Conservation (phyloP, 2,888 invertebrate species). For the Apantesis nais region DNA sequence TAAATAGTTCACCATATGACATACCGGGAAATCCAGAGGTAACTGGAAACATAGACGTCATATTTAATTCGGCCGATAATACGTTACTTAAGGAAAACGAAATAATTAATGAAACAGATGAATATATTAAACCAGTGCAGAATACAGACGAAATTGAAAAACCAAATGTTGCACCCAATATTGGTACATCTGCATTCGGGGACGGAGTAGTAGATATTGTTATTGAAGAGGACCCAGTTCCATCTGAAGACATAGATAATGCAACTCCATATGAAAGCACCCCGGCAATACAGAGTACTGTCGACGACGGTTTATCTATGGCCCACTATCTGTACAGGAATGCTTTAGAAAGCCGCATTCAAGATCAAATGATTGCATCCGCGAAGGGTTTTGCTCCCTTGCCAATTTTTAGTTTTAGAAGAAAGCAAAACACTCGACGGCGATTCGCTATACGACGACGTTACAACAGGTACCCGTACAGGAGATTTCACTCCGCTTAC, state of each 20-base stretch:
- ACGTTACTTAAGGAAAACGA: neutral
- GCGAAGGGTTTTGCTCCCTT: constrained; percentile 73
- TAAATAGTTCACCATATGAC: neutral
- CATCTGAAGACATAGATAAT: neutral
- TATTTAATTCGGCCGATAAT: neutral
- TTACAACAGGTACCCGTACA: constrained; percentile 63
- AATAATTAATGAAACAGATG: constrained; percentile 2
- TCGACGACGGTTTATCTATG: constrained; percentile 51
- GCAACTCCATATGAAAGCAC: constrained; percentile 40
- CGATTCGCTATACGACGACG: constrained; percentile 64
- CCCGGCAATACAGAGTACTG: constrained; percentile 52
- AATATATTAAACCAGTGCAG: constrained; percentile 15
- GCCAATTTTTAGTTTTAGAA: constrained; percentile 56
- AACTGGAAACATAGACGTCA: neutral
- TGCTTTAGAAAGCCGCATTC: constrained; percentile 41
- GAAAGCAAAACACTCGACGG: constrained; percentile 54
- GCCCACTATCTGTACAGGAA: constrained; percentile 33
- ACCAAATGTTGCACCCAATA: constrained; percentile 27
- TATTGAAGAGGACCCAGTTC: constrained; percentile 56
- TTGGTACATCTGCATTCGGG: constrained; percentile 37
- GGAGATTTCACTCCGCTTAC: constrained; percentile 59
- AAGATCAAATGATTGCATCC: constrained; percentile 75
- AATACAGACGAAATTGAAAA: constrained; percentile 45
- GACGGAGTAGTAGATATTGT: constrained; percentile 57
- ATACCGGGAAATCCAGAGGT: neutral